Evolutionary conservation across 2,888 invertebrate genomes (phyloP).

Genomic region (Acrobasis suavella): DNA sequence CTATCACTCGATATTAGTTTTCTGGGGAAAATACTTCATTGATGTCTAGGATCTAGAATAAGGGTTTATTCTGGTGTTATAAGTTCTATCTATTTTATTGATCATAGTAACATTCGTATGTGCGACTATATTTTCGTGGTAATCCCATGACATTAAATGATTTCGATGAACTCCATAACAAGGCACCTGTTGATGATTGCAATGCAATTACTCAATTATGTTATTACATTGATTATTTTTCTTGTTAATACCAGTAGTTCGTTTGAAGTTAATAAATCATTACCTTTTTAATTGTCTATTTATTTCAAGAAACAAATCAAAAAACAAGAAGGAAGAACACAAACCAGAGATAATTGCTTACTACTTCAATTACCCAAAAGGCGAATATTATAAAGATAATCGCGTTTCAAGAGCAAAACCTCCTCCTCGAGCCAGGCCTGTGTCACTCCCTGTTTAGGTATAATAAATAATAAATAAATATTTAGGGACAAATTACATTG

Average conservation of each 20-base stretch:
- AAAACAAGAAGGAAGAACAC: neutral
- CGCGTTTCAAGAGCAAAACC: slow-evolving; percentile 2
- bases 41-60: neutral
- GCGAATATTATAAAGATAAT: slow-evolving; percentile 10
- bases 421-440: too few relatives aligned
- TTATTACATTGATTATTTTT: neutral
- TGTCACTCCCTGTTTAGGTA: too few relatives aligned
- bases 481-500: too few relatives aligned
- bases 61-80: neutral
- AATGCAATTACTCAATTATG: neutral
- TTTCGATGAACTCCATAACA: neutral
- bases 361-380: neutral
- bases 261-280: neutral
- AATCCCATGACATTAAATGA: neutral
- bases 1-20: neutral
- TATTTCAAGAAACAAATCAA: slow-evolving; percentile 4
- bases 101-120: neutral
- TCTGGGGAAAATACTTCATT: neutral
- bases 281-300: neutral
- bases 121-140: neutral
- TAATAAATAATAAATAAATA: too few relatives aligned
- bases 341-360: neutral
- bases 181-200: neutral
- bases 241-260: neutral
- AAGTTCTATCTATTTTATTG: neutral